Evolutionary conservation across 2,888 invertebrate species (phyloP).

Genomic region (Blastobasis adustella): DNA sequence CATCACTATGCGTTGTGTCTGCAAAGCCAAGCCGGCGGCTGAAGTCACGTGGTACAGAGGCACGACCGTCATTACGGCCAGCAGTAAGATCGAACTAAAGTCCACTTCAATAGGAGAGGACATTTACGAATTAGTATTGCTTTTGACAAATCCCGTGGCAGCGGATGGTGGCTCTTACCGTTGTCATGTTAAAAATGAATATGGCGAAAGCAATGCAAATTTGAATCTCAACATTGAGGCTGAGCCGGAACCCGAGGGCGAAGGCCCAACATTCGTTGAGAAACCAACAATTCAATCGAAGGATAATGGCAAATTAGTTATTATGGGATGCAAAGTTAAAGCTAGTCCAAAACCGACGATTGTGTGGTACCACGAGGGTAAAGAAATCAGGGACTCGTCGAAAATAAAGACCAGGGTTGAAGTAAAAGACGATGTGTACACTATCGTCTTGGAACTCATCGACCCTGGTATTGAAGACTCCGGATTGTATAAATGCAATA

Average conservation of each 20-base stretch:
- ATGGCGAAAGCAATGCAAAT: constrained; percentile 97
- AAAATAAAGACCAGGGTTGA: constrained; percentile 88
- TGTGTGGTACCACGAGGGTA: constrained; percentile 70
- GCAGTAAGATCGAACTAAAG: constrained; percentile 88
- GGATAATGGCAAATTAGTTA: constrained; percentile 69
- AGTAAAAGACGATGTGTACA: constrained; percentile 86
- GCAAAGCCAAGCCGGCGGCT: constrained; percentile 96
- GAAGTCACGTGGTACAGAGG: constrained; percentile 97
- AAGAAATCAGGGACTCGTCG: constrained; percentile 84
- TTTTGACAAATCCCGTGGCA: constrained; percentile 68
- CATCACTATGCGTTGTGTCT: constrained; percentile 97
- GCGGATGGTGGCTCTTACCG: constrained; percentile 78
- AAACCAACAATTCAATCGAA: constrained; percentile 91
- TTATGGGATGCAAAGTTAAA: constrained; percentile 69
- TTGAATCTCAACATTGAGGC: constrained; percentile 98
- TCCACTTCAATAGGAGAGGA: constrained; percentile 87
- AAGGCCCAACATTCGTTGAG: constrained; percentile 95
- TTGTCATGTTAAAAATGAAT: constrained; percentile 96
- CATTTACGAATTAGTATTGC: constrained; percentile 87
- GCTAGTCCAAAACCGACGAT: constrained; percentile 69
- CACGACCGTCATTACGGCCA: constrained; percentile 88
- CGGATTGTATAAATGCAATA: constrained; percentile 98
- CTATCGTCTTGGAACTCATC: constrained; percentile 88
- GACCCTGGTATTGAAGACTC: constrained; percentile 97
- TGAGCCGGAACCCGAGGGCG: constrained; percentile 93